phyloP scores from a whole-genome alignment of 2,888 invertebrate genomes.

The Tricholauxania praeusta region DNA sequence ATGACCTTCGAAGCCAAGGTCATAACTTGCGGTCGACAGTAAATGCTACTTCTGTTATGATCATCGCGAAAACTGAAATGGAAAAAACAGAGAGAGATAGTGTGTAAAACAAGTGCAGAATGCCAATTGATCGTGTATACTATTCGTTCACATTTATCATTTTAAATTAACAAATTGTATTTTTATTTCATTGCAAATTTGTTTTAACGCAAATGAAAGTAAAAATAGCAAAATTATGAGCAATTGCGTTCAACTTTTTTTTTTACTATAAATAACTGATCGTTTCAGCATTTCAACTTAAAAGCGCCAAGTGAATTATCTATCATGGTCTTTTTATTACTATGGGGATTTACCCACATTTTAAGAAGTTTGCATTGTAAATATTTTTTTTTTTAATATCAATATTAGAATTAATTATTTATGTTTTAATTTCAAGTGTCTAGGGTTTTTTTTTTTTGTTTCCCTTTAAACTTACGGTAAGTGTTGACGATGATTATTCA shows the following conservation, averaged over 20 bases:
- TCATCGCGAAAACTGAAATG: constrained; percentile 64
- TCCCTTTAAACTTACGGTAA: constrained; percentile 61
- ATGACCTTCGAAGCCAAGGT: constrained; percentile 65
- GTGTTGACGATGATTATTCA: constrained; percentile 65
- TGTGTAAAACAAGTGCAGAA: constrained; percentile 40
- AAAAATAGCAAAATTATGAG: too few species aligned
- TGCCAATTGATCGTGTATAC: constrained; percentile 9
- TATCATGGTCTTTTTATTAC: too few species aligned
- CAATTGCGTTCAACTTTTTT: too few species aligned
- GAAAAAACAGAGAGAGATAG: constrained; percentile 23
- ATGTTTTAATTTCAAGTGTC: background rate
- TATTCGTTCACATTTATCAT: background rate
- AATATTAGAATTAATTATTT: background rate
- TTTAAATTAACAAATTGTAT: background rate
- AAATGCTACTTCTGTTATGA: constrained; percentile 59
- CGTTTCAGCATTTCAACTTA: too few species aligned
- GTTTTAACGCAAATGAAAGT: too few species aligned
- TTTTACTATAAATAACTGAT: too few species aligned
- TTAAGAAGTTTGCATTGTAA: too few species aligned
- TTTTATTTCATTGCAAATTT: background rate
- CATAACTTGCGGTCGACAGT: constrained; percentile 66
- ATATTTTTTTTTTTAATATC: too few species aligned
- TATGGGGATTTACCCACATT: too few species aligned
- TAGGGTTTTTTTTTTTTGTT: constrained; percentile 24
- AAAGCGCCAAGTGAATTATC: too few species aligned